These are phyloP conservation scores for Danionella cerebrum DNA, from an alignment of 2,113 vertebrate genomes.

Conservation along the genomic window DNA sequence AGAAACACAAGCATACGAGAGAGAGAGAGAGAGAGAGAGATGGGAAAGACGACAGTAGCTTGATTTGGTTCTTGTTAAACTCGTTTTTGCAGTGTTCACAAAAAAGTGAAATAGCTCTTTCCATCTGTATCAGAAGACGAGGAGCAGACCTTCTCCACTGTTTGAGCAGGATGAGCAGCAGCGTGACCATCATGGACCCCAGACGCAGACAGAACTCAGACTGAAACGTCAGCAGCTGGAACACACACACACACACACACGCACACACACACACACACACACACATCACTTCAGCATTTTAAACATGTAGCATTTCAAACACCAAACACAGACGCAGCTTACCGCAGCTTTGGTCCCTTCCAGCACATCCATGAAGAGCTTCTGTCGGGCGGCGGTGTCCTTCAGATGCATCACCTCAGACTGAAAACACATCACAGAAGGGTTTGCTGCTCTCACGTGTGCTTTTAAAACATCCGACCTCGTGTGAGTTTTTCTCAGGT, in stretches of 20 bases:
- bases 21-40: neutral
- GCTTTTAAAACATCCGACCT: too few species aligned
- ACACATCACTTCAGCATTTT: too few species aligned
- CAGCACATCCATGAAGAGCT: conserved; percentile 87
- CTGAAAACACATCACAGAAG: conserved; percentile 53
- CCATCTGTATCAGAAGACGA: too few species aligned
- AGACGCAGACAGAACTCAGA: conserved; percentile 82
- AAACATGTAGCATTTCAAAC: too few species aligned
- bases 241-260: neutral
- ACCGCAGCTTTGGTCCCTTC: conserved; percentile 82
- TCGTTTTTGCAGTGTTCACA: too few species aligned
- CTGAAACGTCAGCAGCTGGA: conserved; percentile 73
- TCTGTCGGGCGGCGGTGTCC: conserved; percentile 67
- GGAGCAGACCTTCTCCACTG: conserved; percentile 82
- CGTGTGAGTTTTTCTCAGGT: too few species aligned
- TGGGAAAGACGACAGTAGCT: neutral
- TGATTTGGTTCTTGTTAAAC: too few species aligned
- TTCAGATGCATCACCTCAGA: conserved; percentile 84
- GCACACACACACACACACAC: neutral
- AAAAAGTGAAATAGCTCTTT: too few species aligned
- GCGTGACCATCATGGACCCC: conserved; percentile 88
- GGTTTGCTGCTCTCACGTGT: neutral
- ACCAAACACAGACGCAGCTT: conserved; percentile 45
- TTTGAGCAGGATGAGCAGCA: conserved; percentile 85
- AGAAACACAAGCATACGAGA: neutral